Base-by-base conservation (phyloP, 2,888 invertebrate genomes). In the Subacronicta megacephala region DNA sequence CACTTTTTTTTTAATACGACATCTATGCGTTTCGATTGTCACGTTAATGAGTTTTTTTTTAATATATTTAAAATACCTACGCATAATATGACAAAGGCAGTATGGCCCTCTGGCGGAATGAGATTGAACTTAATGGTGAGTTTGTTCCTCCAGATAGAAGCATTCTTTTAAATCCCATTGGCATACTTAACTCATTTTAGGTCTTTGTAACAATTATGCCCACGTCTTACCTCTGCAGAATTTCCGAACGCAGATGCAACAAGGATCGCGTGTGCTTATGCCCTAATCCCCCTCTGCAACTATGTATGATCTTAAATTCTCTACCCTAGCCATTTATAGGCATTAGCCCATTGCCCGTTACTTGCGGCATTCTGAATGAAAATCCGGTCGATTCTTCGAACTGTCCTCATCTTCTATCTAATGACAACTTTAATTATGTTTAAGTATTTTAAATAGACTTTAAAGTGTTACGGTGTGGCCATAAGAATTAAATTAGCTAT, bases 321-420 rank as follows among this genome's bases (percentile, higher is more conserved):
- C 17, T 12, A 12, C n/a, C 6, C 2, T 33, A 5, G n/a, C 65
- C 46, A 15, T 16, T 18, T 2, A 40, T 33, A 10, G 65, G 1
- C 16, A 6, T 18, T 7, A 16, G 17, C 5, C 31, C 23, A 18
- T 18, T 12, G 23, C 45, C 23, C 23, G 23, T 23, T 10, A 10
- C 17, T 35, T 13, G 7, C 44, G 0, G 16, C 31, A 50, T 49
- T 50, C 42, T 46, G 7, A 31, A 42, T 10, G 35, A 33, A 42
- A 61, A 44, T 20, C 35, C n/a, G 3, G 9, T 7, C 6, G 3
- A 38, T 62, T 69, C 63, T n/a, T 17, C 15, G 55, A 69, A 68
- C 29, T 20, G 5, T 7, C 5, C 18, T 55, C 37, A 63, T 37
- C 38, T 63, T 7, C 20, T 7, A 33, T 36, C 9, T 9, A 43